Base-by-base conservation (phyloP, 2,888 invertebrate genomes). In the Coelopa pilipes region DNA sequence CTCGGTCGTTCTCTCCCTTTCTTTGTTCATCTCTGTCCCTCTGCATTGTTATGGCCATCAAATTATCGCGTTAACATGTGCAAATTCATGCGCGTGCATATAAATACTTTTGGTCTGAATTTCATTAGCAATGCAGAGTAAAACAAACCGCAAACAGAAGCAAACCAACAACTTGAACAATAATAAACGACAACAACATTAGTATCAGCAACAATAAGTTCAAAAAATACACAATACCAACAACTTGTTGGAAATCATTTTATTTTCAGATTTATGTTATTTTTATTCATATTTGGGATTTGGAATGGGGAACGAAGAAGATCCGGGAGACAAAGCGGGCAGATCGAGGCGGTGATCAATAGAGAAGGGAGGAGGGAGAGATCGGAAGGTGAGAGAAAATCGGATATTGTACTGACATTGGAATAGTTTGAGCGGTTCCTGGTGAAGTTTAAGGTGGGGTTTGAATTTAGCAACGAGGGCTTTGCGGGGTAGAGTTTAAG, bases 31-130 rank as follows among this genome's bases (percentile, higher is more conserved):
- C 10, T 13, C 53, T n/a, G n/a, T 53, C n/a, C 15, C n/a, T 3
- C 53, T 53, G 53, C 53, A 53, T 62, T 62, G 24, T 66, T 49
- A 12, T 74, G 49, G 66, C 49, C 65, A 60, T 21, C 53, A 70
- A 73, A 73, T 75, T 73, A 75, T 68, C 73, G 72, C 75, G 62
- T 71, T 60, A 73, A 62, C 70, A 71, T 68, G 73, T 71, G 68
- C 57, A 73, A 75, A 73, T 75, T 46, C 73, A 70, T 73, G 67
- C 70, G 70, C 67, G 73, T 70, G 70, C 74, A 71, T 75, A 73
- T 62, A 73, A 71, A 75, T 70, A 70, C 70, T 63, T 71, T 70
- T 73, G 46, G 50, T 55, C 59, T 75, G 75, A 75, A 75, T 75
- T 73, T 75, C 73, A 73, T 75, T 73, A 68, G 34, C 62, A 60